These are phyloP conservation scores for Agelastica alni DNA, from an alignment of 2,888 invertebrate genomes.

Conservation along the genomic window DNA sequence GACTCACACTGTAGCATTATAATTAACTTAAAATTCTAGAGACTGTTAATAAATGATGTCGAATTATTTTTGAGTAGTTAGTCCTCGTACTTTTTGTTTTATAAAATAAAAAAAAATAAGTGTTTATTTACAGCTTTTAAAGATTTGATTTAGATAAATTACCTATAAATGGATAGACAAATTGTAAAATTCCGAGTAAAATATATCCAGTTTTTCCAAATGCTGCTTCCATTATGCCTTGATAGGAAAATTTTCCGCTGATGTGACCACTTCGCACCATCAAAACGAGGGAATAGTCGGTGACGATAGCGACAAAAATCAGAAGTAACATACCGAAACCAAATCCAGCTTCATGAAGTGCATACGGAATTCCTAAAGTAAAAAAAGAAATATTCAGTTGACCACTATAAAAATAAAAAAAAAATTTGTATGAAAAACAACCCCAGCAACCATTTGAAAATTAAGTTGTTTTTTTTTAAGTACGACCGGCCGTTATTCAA, in stretches of 20 bases:
- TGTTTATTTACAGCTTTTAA: neutral
- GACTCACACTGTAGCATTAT: too few species aligned
- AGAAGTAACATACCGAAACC: constrained; percentile 74
- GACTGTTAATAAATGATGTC: too few species aligned
- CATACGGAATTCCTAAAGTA: constrained; percentile 72
- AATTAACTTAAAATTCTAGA: too few species aligned
- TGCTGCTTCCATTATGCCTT: constrained; percentile 77
- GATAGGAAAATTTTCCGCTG: constrained; percentile 78
- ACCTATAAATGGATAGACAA: constrained; percentile 83
- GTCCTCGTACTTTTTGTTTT: too few species aligned
- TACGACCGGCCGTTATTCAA: too few species aligned
- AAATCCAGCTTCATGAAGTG: constrained; percentile 78
- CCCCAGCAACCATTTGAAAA: too few species aligned
- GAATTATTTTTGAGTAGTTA: too few species aligned
- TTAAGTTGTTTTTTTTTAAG: too few species aligned
- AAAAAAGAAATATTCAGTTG: neutral
- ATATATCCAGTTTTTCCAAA: constrained; percentile 80
- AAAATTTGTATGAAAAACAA: too few species aligned
- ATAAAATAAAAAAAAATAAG: neutral
- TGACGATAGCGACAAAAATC: constrained; percentile 72
- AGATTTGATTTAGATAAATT: too few species aligned
- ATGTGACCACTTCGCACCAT: constrained; percentile 77
- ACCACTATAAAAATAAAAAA: constrained; percentile 6
- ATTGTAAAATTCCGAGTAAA: constrained; percentile 74
- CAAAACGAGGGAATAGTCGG: constrained; percentile 80